phyloP scores from a whole-genome alignment of 2,888 invertebrate genomes.

The Lasioglossum oenotherae region DNA sequence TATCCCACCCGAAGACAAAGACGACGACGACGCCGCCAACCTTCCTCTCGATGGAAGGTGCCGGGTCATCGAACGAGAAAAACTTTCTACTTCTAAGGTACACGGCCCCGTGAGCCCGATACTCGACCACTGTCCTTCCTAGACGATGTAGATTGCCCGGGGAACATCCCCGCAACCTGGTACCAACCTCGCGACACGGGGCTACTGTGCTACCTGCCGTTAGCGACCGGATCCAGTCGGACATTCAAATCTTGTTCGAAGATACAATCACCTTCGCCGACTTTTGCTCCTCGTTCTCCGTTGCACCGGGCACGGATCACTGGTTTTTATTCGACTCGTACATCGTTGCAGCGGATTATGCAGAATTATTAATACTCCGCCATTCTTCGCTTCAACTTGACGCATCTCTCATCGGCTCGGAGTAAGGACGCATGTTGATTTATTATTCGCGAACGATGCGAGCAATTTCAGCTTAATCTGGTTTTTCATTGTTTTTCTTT shows the following conservation, averaged over 20 bases:
- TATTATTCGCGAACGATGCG: background rate
- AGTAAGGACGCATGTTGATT: background rate
- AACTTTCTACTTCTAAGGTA: constrained; percentile 73
- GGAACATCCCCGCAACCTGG: constrained; percentile 70
- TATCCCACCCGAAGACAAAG: constrained; percentile 48
- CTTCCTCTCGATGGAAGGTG: constrained; percentile 59
- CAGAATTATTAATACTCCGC: background rate
- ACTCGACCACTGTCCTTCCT: constrained; percentile 47
- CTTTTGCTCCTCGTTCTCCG: background rate
- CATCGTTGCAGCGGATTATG: background rate
- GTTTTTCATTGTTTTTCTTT: too few relatives aligned
- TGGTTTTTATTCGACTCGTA: background rate
- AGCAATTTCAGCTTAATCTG: background rate
- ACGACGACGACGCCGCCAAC: constrained; percentile 32
- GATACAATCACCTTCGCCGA: background rate
- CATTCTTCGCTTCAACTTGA: background rate
- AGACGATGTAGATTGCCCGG: constrained; percentile 69
- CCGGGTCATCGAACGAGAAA: constrained; percentile 72
- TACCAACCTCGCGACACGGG: constrained; percentile 67
- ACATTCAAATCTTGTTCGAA: constrained; percentile 8
- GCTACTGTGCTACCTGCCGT: constrained; percentile 65
- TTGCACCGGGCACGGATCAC: background rate
- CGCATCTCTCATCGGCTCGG: background rate
- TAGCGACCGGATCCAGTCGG: constrained; percentile 12
- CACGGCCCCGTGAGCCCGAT: constrained; percentile 29